A percentile compares a stretch with the other conserved stretches of the same genome.
These are phyloP conservation scores for Xyrauchen texanus DNA, from an alignment of 2,113 vertebrate genomes.

Conservation along the genomic window DNA sequence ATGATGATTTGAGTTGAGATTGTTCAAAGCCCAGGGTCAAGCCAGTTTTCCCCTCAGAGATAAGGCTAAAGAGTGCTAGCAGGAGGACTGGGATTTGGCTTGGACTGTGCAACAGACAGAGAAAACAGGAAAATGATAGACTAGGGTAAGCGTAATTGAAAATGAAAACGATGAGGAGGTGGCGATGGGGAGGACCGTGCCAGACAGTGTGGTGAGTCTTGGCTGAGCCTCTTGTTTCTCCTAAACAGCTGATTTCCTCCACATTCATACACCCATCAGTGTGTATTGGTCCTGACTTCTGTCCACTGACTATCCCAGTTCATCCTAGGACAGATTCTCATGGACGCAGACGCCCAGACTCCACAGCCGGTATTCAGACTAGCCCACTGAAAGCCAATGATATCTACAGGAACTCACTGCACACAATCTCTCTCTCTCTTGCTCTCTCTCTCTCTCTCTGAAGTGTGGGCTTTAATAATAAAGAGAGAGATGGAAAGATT, in stretches of 20 bases:
- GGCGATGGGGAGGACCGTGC: conserved; percentile 23
- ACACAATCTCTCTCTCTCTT: conserved; percentile 1
- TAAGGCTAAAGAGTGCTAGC: conserved; percentile 13
- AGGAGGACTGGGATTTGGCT: conserved; percentile 19
- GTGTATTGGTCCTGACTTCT: conserved; percentile 33
- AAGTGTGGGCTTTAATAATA: conserved; percentile 17
- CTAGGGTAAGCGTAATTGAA: conserved; percentile 19
- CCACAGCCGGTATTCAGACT: conserved; percentile 19
- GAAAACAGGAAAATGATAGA: conserved; percentile 23
- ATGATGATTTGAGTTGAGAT: conserved; percentile 3
- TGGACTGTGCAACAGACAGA: conserved; percentile 8
- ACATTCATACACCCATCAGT: conserved; percentile 45
- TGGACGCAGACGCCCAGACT: conserved; percentile 32
- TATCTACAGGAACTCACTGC: conserved; percentile 24
- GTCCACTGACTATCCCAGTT: conserved; percentile 22
- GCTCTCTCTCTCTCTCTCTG: conserved; percentile 12
- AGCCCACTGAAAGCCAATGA: conserved; percentile 30
- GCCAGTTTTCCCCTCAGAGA: conserved; percentile 16
- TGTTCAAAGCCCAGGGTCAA: neutral
- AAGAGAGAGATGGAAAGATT: neutral
- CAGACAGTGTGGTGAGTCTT: conserved; percentile 45
- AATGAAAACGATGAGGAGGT: conserved; percentile 22
- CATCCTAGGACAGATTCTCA: conserved; percentile 52
- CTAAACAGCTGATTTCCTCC: conserved; percentile 52
- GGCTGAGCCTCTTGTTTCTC: conserved; percentile 49